phyloP scores from a whole-genome alignment of 2,797 vertebrate species.

The Columba guinea region DNA sequence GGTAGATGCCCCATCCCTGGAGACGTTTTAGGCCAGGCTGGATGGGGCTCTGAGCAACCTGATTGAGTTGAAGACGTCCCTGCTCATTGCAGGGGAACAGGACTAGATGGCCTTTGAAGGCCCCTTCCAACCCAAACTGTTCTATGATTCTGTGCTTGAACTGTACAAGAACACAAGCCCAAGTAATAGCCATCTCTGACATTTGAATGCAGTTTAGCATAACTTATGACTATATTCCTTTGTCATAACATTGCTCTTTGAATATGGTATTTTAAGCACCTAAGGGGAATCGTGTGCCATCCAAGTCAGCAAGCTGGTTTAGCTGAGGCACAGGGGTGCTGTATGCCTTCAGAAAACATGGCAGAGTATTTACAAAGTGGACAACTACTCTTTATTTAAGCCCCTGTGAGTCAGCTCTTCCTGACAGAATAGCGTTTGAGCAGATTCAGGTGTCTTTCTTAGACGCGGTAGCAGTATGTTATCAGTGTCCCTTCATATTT shows the following conservation, averaged over 20 bases:
- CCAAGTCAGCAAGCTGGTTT: not conserved
- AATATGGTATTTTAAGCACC: not conserved
- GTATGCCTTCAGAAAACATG: not conserved
- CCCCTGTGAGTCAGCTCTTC: not conserved
- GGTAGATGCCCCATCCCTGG: no score
- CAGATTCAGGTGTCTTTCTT: not conserved
- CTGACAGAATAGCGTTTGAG: not conserved
- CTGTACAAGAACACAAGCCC: no score
- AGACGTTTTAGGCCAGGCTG: no score
- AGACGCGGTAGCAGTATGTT: not conserved
- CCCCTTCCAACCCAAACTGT: no score
- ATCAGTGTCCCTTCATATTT: not conserved
- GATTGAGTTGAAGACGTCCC: no score
- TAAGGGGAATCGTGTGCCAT: not conserved
- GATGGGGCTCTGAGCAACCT: no score
- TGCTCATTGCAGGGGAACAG: no score
- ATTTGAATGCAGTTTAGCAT: not conserved
- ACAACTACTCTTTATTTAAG: not conserved
- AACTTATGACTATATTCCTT: not conserved
- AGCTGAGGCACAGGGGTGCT: not conserved
- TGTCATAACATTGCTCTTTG: not conserved
- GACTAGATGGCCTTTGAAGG: no score
- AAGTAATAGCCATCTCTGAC: not conserved
- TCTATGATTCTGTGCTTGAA: rapidly evolving
- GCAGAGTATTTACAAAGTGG: not conserved